Conservation (phyloP, 2,888 invertebrate species). For the Drosophila buzzatii region DNA sequence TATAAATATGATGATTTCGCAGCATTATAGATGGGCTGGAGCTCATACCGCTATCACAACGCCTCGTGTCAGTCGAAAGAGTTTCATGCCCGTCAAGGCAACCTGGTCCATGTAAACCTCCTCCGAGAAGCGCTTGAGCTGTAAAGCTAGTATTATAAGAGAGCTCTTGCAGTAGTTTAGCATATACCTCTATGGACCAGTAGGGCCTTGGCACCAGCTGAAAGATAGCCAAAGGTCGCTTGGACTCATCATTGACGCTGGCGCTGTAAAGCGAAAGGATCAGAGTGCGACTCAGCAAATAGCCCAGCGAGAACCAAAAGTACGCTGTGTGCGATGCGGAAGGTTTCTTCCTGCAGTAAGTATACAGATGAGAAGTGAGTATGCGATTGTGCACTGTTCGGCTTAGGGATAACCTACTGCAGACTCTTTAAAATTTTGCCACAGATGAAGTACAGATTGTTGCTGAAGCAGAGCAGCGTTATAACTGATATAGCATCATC, state of each 20-base stretch:
- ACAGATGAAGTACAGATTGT: slow-evolving; percentile 87
- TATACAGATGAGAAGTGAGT: neutral
- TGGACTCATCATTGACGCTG: slow-evolving; percentile 86
- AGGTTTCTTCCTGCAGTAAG: slow-evolving; percentile 79
- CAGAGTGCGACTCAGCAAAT: slow-evolving; percentile 86
- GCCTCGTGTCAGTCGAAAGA: slow-evolving; percentile 83
- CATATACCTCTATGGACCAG: slow-evolving; percentile 86
- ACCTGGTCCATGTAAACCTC: slow-evolving; percentile 83
- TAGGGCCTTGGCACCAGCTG: slow-evolving; percentile 84
- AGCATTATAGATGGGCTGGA: neutral
- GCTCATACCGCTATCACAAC: slow-evolving; percentile 80
- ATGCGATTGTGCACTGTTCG: too few relatives aligned
- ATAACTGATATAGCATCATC: slow-evolving; percentile 86
- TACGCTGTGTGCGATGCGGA: slow-evolving; percentile 85
- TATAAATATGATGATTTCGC: slow-evolving; percentile 1
- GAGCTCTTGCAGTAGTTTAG: neutral
- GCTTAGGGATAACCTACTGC: slow-evolving; percentile 76
- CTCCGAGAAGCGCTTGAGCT: slow-evolving; percentile 84
- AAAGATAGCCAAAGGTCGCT: slow-evolving; percentile 84
- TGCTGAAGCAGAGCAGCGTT: slow-evolving; percentile 86
- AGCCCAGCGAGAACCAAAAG: slow-evolving; percentile 87
- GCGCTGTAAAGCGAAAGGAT: slow-evolving; percentile 87
- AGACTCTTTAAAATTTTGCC: slow-evolving; percentile 87
- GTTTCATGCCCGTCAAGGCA: slow-evolving; percentile 84
- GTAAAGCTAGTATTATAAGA: neutral